Conservation (phyloP, 2,797 vertebrate species). For the Cynodonichthys magdalenae region DNA sequence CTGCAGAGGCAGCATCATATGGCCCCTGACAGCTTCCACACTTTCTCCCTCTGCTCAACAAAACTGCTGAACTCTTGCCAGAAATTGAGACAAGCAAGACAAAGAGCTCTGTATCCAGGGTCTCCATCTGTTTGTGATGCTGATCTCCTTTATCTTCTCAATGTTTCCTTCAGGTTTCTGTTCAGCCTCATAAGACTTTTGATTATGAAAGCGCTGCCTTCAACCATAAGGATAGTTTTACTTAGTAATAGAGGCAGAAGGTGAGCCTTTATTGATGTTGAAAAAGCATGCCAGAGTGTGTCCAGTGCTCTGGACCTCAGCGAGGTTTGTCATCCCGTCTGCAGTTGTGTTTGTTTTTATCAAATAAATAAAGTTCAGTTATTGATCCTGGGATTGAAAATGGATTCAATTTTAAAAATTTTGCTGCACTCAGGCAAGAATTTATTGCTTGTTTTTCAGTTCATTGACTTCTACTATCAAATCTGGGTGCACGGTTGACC, state of each 20-base stretch:
- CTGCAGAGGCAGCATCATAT: slow-evolving; percentile 72
- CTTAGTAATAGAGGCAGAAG: background rate
- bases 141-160: slow-evolving; percentile 27
- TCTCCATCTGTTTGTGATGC: slow-evolving; percentile 49
- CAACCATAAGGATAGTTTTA: background rate
- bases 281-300: background rate
- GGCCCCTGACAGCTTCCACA: slow-evolving; percentile 73
- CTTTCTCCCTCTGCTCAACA: slow-evolving; percentile 58
- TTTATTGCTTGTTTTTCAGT: too few relatives aligned
- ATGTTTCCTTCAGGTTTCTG: slow-evolving; percentile 41
- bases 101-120: slow-evolving; percentile 23
- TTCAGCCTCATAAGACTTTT: slow-evolving; percentile 34
- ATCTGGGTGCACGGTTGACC: too few relatives aligned
- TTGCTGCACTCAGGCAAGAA: too few relatives aligned
- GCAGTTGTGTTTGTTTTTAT: too few relatives aligned
- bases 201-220: background rate
- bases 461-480: too few relatives aligned
- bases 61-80: slow-evolving; percentile 59
- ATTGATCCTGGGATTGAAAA: too few relatives aligned
- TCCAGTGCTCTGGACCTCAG: too few relatives aligned
- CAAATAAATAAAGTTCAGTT: too few relatives aligned
- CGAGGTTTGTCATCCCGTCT: too few relatives aligned
- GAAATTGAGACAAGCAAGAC: slow-evolving; percentile 17
- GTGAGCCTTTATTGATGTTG: background rate
- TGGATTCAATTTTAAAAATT: too few relatives aligned